Conservation (phyloP, 2,888 invertebrate species). For the Synergus japonicus region DNA sequence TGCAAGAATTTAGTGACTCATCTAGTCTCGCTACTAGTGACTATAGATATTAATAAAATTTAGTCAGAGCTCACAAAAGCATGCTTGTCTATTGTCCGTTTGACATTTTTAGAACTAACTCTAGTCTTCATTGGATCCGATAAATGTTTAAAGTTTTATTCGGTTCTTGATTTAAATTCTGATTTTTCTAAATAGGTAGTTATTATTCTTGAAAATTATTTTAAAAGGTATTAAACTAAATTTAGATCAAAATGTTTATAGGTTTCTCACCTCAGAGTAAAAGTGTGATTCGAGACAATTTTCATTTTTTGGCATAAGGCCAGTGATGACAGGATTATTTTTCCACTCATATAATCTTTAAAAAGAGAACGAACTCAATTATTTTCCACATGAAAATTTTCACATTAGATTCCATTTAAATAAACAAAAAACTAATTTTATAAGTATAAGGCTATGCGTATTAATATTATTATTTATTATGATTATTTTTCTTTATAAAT, state of each 20-base stretch:
- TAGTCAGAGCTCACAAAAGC: neutral
- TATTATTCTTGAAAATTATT: neutral
- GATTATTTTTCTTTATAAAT: no score
- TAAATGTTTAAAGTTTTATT: neutral
- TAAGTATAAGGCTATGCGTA: no score
- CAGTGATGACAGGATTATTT: neutral
- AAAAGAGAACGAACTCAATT: constrained; percentile 23
- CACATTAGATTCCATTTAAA: neutral
- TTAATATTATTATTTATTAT: no score
- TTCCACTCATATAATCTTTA: neutral
- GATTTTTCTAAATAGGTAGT: neutral
- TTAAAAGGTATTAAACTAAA: neutral
- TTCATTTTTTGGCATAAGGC: constrained; percentile 1
- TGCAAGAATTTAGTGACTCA: neutral
- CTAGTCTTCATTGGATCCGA: neutral
- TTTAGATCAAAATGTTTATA: neutral
- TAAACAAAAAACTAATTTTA: neutral
- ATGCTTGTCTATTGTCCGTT: neutral
- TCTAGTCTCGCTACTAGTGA: neutral
- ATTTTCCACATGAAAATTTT: constrained; percentile 14
- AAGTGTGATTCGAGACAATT: constrained; percentile 3
- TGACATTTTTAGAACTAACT: neutral
- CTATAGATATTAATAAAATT: neutral
- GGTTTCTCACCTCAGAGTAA: constrained; percentile 4
- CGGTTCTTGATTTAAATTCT: neutral